Evolutionary conservation across 1,140 invertebrate genomes (phyloP).

Genomic region (Mya arenaria): DNA sequence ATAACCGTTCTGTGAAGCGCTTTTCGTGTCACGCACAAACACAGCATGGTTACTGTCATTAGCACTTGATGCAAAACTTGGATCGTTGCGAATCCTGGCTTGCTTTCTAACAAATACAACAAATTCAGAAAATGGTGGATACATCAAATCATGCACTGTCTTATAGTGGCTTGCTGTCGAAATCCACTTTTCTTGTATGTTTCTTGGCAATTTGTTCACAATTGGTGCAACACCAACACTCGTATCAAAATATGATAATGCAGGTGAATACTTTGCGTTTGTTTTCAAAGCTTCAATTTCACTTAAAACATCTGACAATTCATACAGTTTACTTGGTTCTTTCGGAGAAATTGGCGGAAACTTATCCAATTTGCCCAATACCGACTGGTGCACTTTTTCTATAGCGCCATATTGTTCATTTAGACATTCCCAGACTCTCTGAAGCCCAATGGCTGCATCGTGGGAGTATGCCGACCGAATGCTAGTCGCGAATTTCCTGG

Average conservation of each 20-base stretch:
- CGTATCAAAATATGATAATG: constrained; percentile 51
- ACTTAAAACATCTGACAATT: constrained; percentile 53
- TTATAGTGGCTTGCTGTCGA: constrained; percentile 50
- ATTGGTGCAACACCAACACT: constrained; percentile 56
- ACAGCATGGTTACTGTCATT: background rate
- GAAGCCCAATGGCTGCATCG: background rate
- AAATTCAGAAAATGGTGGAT: constrained; percentile 58
- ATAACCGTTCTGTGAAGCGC: no score
- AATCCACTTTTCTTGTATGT: constrained; percentile 61
- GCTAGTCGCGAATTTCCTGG: background rate
- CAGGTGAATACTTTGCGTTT: constrained; percentile 35
- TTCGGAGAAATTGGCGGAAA: background rate
- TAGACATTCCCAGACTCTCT: constrained; percentile 53
- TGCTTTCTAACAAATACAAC: constrained; percentile 51
- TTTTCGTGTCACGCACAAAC: background rate
- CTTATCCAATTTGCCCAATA: constrained; percentile 31
- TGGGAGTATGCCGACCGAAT: background rate
- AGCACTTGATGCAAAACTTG: constrained; percentile 46
- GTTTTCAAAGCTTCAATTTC: constrained; percentile 58
- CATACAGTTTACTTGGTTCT: constrained; percentile 47
- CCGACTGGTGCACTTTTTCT: constrained; percentile 43
- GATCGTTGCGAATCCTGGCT: constrained; percentile 54
- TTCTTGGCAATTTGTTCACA: constrained; percentile 52
- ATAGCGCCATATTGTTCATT: constrained; percentile 43
- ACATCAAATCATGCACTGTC: constrained; percentile 25